Conservation (phyloP, 2,888 invertebrate species). For the Nebria brevicollis region DNA sequence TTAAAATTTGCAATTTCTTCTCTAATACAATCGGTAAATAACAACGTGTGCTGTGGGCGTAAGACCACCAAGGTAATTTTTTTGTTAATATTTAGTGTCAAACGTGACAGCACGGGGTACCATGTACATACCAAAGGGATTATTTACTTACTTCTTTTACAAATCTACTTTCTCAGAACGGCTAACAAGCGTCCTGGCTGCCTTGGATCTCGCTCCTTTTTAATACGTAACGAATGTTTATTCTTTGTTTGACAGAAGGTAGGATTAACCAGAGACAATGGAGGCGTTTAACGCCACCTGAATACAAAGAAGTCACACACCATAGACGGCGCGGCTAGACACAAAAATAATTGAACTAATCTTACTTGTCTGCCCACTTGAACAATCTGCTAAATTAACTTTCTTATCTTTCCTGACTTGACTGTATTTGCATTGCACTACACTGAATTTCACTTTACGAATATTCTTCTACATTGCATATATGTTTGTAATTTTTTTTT, state of each 20-base stretch:
- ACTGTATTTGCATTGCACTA: no score
- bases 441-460: no score
- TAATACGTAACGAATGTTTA: conserved; percentile 36
- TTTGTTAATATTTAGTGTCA: not conserved
- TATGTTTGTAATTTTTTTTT: not conserved
- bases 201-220: conserved; percentile 11
- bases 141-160: not conserved
- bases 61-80: not conserved
- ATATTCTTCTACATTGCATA: not conserved
- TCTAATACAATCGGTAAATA: not conserved
- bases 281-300: conserved; percentile 20
- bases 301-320: conserved; percentile 13
- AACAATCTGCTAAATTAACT: not conserved
- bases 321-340: not conserved
- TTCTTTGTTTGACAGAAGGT: conserved; percentile 28
- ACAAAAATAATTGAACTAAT: not conserved
- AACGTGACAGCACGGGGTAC: not conserved
- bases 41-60: not conserved
- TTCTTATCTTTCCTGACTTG: not conserved
- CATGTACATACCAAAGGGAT: conserved; percentile 6
- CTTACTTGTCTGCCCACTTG: not conserved
- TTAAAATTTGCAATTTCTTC: not conserved
- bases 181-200: not conserved
- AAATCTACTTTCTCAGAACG: conserved; percentile 1
- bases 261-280: conserved; percentile 36